Conservation (phyloP, 2,888 invertebrate genomes). For the Penaeus monodon region DNA sequence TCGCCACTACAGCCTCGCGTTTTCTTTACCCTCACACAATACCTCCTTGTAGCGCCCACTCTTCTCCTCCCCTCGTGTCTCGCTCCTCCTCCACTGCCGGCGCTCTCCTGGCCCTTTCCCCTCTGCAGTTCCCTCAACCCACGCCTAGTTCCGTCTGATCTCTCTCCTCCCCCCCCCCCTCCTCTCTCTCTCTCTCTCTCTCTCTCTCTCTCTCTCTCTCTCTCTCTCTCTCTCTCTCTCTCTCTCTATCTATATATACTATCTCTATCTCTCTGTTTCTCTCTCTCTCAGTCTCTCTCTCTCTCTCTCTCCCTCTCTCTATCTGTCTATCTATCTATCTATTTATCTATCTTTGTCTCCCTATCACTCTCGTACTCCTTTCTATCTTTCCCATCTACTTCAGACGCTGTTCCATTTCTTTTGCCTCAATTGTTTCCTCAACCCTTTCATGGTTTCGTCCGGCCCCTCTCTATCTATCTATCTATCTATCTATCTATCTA, state of each 20-base stretch:
- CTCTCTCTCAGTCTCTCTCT: background rate
- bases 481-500: too few species aligned
- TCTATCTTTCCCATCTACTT: too few species aligned
- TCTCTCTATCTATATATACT: background rate
- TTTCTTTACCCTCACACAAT: too few species aligned
- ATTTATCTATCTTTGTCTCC: background rate
- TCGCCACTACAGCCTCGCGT: too few species aligned
- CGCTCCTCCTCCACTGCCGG: background rate
- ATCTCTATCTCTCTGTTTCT: background rate
- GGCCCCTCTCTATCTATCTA: too few species aligned
- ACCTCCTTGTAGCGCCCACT: background rate
- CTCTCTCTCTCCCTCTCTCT: background rate
- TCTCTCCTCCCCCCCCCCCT: background rate
- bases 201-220: background rate
- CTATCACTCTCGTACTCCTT: too few species aligned
- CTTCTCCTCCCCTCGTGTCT: background rate
- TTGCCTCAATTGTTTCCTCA: too few species aligned
- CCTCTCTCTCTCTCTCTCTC: slow-evolving; percentile 6
- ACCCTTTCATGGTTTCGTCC: too few species aligned
- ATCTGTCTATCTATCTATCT: background rate
- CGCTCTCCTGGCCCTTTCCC: background rate
- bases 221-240: background rate
- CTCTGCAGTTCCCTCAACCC: background rate
- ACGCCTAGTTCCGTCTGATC: background rate
- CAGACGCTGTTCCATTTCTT: too few species aligned